Base-by-base conservation (phyloP, 2,113 vertebrate species). In the Neodon shergylaensis region DNA sequence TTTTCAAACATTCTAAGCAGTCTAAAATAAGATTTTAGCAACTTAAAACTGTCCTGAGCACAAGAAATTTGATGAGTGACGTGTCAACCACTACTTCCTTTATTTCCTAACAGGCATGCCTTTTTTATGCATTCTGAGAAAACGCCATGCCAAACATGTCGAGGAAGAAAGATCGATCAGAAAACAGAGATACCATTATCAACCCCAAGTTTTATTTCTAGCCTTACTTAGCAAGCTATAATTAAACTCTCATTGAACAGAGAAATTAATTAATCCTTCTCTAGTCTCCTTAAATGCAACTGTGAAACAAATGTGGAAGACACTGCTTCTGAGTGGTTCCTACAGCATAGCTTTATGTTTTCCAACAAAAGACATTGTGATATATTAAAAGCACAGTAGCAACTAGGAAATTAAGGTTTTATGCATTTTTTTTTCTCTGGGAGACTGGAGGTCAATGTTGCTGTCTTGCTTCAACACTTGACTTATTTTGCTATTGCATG, bases 211-310 rank as follows among this genome's bases (percentile, higher is more conserved):
- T 97, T 84, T 90, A 49, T 42, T 96, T 98, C 79, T 84, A 92
- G 73, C 87, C 97, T 97, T 86, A 95, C 78, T 70, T 96, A 92
- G 81, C 78, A 92, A 76, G 13, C 61, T 76, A 93, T 87, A 94
- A 81, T 93, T 88, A 94, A 97, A 92, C 58, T 92, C 77, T 19
- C 22, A 92, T 76, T 78, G 92, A 96, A 42, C 49, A 74, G 52
- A 54, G 44, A 91, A 97, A 95, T 95, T 96, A 97, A 96, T 96
- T 97, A 94, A 96, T 96, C 39, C 36, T 91, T 78, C 79, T 84
- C 42, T 93, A 88, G 66, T 93, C 74, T 81, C 22, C 73, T 93
- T 82, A 96, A 92, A 49, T 82, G 36, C 61, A 92, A 87, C 82
- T 96, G 79, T 7, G 94, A 33, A 4, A n/a, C 33, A 96, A 85